Evolutionary conservation across 2,797 vertebrate genomes (phyloP), one percentile per base, ranked within the genome.

Genomic region (Catharus ustulatus): DNA sequence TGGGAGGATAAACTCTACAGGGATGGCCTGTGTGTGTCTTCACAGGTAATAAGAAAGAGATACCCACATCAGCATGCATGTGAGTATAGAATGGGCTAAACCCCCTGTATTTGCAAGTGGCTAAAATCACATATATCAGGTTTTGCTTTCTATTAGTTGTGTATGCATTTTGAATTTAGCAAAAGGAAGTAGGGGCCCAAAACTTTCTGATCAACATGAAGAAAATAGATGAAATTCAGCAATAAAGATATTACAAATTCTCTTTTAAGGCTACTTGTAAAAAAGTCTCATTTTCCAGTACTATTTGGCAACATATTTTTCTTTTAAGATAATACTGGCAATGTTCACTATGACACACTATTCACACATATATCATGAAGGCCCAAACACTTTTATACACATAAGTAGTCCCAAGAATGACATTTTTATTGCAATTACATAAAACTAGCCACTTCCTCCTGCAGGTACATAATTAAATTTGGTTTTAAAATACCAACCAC

Each of bases 1-100:
- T 92, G 79, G 92, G 87, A 96, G 91, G 79, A 93, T 84, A 94
- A 95, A 81, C 36, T 93, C 94, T 92, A 49, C 84, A 81, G 94
- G 93, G 93, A 95, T 92, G 87, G 66, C 7, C 73, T 76, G 5
- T 59, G 17, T 78, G 58, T 46, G 51, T 78, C 92, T 96, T 95
- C 76, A 93, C 55, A 93, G 34, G 63, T 84, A 88, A 74, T 88
- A 96, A 91, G 87, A 88, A 90, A 94, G 59, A 84, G 23, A 29
- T 76, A 84, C 21, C 16, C 1, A 1, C 55, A 93, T 94, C 94
- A 93, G 73, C 85, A 94, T 93, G 92, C 64, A 40, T 62, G 83
- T 32, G 54, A 91, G 73, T 59, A 72, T 34, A 80, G 87, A 89
- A 92, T 90, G 42, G 57, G n/a, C 88, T 93, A 64, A 90, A 93